phyloP scores from a whole-genome alignment of 2,113 vertebrate genomes.

The Piaya cayana region DNA sequence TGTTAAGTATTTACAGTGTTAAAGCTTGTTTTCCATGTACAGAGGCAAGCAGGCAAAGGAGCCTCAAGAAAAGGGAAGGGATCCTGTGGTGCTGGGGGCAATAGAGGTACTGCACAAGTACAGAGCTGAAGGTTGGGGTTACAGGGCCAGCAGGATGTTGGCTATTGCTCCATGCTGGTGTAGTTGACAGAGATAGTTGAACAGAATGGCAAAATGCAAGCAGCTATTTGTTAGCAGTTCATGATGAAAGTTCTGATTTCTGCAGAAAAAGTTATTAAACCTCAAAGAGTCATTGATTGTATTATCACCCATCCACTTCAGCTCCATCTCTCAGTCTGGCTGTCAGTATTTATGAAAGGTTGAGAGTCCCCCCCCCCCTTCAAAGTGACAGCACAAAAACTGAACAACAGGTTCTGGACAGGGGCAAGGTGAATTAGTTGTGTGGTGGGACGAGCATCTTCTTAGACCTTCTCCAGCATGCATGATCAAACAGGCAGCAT shows the following conservation, averaged over 20 bases:
- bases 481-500: background rate
- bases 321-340: slow-evolving; percentile 1
- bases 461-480: background rate
- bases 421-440: background rate
- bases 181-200: background rate
- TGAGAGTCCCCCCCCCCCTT: slow-evolving; percentile 11
- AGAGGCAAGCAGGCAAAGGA: background rate
- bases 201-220: background rate
- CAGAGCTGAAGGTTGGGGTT: background rate
- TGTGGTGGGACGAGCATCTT: background rate
- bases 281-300: slow-evolving; percentile 50
- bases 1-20: background rate
- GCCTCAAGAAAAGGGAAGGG: background rate
- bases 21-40: background rate
- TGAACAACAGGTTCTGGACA: background rate
- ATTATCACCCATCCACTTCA: background rate
- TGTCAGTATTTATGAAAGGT: background rate
- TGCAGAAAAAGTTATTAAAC: slow-evolving; percentile 56
- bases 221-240: background rate
- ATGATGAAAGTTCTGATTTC: slow-evolving; percentile 28
- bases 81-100: background rate
- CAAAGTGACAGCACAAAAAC: background rate
- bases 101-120: background rate
- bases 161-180: background rate
- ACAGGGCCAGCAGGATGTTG: background rate